phyloP scores from a whole-genome alignment of 2,797 vertebrate species.

The Loriculus beryllinus region DNA sequence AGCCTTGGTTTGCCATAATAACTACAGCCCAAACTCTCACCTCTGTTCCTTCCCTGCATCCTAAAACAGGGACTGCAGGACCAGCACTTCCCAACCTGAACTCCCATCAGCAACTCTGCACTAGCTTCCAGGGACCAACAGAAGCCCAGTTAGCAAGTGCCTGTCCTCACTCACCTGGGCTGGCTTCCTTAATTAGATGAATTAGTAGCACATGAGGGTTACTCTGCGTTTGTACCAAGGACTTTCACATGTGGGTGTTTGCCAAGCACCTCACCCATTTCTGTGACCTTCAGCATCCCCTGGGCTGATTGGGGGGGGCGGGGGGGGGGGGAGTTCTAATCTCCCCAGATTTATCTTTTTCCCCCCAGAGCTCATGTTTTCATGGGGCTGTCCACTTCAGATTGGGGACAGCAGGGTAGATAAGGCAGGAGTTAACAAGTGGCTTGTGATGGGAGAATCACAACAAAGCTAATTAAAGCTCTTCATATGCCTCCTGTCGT shows the following conservation, averaged over 20 bases:
- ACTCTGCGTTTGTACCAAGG: background rate
- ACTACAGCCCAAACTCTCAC: background rate
- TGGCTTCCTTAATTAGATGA: background rate
- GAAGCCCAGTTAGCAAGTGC: background rate
- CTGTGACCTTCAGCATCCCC: background rate
- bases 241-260: background rate
- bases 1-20: background rate
- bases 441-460: background rate
- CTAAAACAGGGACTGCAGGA: background rate
- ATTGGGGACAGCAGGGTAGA: background rate
- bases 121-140: background rate
- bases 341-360: background rate
- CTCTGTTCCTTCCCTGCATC: background rate
- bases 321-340: fast-evolving
- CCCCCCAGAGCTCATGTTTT: background rate
- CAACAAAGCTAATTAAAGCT: background rate
- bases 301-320: background rate
- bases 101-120: fast-evolving
- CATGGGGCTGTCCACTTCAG: background rate
- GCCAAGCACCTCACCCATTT: background rate
- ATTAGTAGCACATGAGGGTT: background rate
- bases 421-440: background rate
- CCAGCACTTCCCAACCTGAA: fast-evolving
- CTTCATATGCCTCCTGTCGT: background rate
- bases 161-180: background rate